Evolutionary conservation across 2,113 vertebrate species (phyloP), one percentile per base, ranked within the genome.

Genomic region (Apodemus sylvaticus): DNA sequence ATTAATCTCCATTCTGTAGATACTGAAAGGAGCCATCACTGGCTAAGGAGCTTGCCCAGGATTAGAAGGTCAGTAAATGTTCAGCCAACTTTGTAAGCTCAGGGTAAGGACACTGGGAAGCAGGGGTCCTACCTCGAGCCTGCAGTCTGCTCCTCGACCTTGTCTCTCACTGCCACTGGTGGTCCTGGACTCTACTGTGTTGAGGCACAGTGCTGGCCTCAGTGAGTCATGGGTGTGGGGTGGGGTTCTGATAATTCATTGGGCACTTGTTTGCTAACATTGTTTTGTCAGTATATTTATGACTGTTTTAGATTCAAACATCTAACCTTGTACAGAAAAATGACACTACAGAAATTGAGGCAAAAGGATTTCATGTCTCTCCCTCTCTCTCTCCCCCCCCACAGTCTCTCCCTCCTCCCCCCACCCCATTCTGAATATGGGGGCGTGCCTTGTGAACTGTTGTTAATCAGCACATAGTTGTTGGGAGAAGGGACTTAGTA

Each of bases 191-290:
- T n/a, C n/a, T n/a, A n/a, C 22, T 26, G 4, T 11, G 31, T 76
- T 45, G 39, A 64, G 78, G 53, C 42, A n/a, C n/a, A n/a, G n/a
- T n/a, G n/a, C n/a, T n/a, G n/a, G n/a, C n/a, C n/a, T n/a, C n/a
- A n/a, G n/a, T n/a, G n/a, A 4, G 19, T 68, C 13, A 0, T 7
- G 22, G 11, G 60, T 0, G 0, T 13, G 14, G 39, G 4, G 34
- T 12, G 10, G 73, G 9, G 16, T 36, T 20, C 24, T 91, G 7
- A 19, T 73, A 12, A 29, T 51, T 39, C 51, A 9, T 36, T 51
- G 70, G 45, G 42, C 0, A 51, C 77, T 88, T 55, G 19, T 39
- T 83, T 88, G 48, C 34, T 53, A 45, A 60, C 74, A 36, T 22
- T 39, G 17, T 29, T 95, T 60, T 6, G 45, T 91, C 45, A 11